Conservation (phyloP, 2,113 vertebrate genomes). For the Azemiops feae region DNA sequence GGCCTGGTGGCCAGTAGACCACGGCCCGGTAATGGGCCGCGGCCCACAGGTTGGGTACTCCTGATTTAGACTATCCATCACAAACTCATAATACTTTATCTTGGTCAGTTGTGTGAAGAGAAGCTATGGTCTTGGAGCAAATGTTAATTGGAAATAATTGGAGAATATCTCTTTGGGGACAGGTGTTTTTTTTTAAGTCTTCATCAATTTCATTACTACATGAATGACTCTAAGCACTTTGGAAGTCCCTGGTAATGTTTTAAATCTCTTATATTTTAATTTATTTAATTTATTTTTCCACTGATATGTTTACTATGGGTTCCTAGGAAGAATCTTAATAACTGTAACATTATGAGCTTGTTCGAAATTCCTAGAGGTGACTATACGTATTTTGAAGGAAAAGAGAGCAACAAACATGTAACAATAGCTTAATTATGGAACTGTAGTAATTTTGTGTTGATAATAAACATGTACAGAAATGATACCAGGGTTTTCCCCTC, state of each 20-base stretch:
- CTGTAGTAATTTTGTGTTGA: too few species aligned
- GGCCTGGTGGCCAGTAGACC: too few species aligned
- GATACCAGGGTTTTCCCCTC: not conserved
- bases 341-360: not conserved
- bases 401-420: not conserved
- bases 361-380: not conserved
- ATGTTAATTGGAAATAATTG: not conserved
- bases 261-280: not conserved
- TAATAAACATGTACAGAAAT: too few species aligned
- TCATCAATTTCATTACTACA: too few species aligned
- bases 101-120: not conserved
- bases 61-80: not conserved
- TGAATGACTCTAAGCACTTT: too few species aligned
- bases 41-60: too few species aligned
- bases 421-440: too few species aligned
- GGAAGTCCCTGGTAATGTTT: too few species aligned
- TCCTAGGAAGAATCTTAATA: not conserved
- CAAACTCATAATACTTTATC: not conserved
- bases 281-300: not conserved
- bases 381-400: not conserved
- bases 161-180: too few species aligned
- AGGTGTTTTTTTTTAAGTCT: too few species aligned
- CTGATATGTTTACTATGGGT: not conserved
- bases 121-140: not conserved
- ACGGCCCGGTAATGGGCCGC: too few species aligned